These are phyloP conservation scores for Sander lucioperca DNA, from an alignment of 2,113 vertebrate genomes.

Conservation along the genomic window DNA sequence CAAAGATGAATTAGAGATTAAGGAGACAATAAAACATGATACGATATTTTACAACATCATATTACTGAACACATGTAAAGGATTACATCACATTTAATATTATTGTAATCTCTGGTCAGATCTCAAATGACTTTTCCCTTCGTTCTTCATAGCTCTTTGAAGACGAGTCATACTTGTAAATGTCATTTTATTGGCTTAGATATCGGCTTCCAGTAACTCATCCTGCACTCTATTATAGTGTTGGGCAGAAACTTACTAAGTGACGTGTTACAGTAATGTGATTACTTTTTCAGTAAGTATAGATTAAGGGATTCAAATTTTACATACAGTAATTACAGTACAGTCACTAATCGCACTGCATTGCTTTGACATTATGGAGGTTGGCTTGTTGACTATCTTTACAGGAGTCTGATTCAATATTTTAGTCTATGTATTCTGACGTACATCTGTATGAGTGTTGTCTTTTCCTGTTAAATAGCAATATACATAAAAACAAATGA, in stretches of 20 bases:
- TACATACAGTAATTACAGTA: neutral
- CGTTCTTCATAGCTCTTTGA: neutral
- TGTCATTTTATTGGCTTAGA: neutral
- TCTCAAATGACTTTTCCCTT: neutral
- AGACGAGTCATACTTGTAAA: neutral
- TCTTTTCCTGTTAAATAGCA: too few species aligned
- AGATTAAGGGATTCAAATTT: neutral
- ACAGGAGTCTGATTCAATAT: neutral
- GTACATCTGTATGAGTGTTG: too few species aligned
- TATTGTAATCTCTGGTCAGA: neutral
- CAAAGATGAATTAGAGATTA: neutral
- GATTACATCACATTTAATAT: neutral
- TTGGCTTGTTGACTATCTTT: neutral
- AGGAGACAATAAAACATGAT: neutral
- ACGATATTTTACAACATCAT: neutral
- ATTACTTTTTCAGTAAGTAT: too few species aligned
- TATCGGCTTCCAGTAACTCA: neutral
- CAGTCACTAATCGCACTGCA: neutral
- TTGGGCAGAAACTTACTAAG: too few species aligned
- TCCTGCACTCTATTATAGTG: neutral
- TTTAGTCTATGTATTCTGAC: too few species aligned
- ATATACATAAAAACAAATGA: too few species aligned
- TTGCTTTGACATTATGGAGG: neutral
- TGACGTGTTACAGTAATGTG: too few species aligned
- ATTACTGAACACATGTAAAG: neutral